Evolutionary conservation across 2,113 vertebrate species (phyloP), one percentile per base, ranked within the genome.

Genomic region (Heptranchias perlo): DNA sequence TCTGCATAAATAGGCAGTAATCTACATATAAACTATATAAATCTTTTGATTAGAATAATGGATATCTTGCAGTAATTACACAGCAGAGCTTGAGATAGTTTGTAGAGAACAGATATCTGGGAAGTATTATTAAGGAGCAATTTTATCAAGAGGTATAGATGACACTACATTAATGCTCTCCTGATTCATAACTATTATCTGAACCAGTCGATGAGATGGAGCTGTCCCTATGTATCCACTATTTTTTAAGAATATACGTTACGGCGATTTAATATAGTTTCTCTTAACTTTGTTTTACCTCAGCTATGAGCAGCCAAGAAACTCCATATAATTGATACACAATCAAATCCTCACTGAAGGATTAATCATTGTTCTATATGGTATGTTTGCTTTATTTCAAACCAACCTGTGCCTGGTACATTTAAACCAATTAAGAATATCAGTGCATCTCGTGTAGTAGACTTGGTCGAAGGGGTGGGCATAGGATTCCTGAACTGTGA

Each of bases 341-440:
- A 54, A 54, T 89, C 31, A 52, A 89, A 31, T 54, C 8, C 49
- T n/a, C 13, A 54, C 54, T 39, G 35, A 62, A 39, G 8, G n/a
- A 93, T 39, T 93, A 39, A 18, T 35, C 5, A 18, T 61, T 92
- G 52, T 28, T 92, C 16, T 92, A 92, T 58, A n/a, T n/a, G 52
- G 23, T 62, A n/a, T 62, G 6, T 35, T 92, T 92, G 18, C 13
- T 18, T 35, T 58, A 62, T 92, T 92, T 61, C 54, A 65, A 61
- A 96, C 98, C 97, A 97, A 99, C 99, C 99, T 98, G 97, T 99
- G 99, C 87, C 99, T 98, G 73, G 99, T 99, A 97, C 99, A 99
- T 97, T 99, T 99, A 98, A 99, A 99, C 99, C 99, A 99, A 98
- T 99, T 99, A 95, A 99, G 98, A 96, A 99, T 99, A 97, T 99